Evolutionary conservation across 2,113 vertebrate genomes (phyloP).

Genomic region (Argyrosomus japonicus): DNA sequence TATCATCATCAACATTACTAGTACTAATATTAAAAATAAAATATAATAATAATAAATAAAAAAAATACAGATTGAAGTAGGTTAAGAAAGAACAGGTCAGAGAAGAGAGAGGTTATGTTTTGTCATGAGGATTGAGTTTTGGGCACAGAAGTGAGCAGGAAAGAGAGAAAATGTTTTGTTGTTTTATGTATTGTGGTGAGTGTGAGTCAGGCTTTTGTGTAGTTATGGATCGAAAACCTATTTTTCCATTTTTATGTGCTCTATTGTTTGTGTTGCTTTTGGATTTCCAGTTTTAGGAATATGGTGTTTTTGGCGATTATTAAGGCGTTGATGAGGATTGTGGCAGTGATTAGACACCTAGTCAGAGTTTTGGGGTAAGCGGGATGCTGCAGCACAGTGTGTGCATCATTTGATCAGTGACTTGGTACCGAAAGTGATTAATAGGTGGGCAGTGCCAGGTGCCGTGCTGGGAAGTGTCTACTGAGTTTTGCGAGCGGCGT

Average conservation of each 20-base stretch:
- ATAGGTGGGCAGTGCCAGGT: neutral
- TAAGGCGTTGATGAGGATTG: neutral
- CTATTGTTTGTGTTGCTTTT: neutral
- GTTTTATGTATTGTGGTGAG: neutral
- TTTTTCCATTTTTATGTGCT: neutral
- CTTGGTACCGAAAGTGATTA: slow-evolving; percentile 1
- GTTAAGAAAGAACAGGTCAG: neutral
- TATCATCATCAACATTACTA: neutral
- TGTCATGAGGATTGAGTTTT: neutral
- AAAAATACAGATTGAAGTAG: neutral
- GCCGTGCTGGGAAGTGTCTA: neutral
- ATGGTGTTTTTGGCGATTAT: neutral
- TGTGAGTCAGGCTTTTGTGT: neutral
- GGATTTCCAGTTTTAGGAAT: neutral
- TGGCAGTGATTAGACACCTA: neutral
- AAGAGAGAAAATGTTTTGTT: neutral
- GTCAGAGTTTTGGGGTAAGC: neutral
- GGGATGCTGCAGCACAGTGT: neutral
- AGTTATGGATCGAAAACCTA: neutral
- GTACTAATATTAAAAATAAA: neutral
- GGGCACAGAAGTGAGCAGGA: neutral
- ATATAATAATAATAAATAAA: neutral
- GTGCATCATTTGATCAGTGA: neutral
- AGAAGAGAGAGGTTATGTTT: neutral
- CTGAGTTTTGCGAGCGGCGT: neutral